A percentile compares a stretch with the other conserved stretches of the same genome.
These are phyloP conservation scores for Myzus persicae DNA, from an alignment of 1,140 invertebrate species.

Conservation along the genomic window DNA sequence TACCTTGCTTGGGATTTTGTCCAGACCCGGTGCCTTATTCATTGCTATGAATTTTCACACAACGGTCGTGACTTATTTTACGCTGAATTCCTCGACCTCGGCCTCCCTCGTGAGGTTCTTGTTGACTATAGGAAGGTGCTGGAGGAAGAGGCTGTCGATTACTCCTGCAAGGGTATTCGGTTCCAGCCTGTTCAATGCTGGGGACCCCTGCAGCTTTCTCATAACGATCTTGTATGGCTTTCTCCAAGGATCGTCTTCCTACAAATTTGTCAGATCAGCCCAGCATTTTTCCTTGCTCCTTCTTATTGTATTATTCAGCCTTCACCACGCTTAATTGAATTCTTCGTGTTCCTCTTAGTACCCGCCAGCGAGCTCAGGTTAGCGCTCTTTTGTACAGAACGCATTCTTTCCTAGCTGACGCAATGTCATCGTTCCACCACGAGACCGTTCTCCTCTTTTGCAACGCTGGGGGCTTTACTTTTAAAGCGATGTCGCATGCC, in stretches of 20 bases:
- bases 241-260: background rate
- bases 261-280: background rate
- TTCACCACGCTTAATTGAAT: background rate
- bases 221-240: background rate
- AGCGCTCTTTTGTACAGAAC: background rate
- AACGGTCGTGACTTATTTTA: background rate
- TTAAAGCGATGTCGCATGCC: background rate
- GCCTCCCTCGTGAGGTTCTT: background rate
- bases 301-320: background rate
- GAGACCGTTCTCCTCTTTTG: background rate
- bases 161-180: background rate
- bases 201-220: background rate
- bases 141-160: background rate
- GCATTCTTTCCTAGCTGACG: background rate
- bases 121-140: background rate
- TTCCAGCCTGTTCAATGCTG: background rate
- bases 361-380: background rate
- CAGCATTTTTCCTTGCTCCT: slow-evolving; percentile 8
- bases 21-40: background rate
- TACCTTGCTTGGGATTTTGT: background rate
- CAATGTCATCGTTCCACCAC: background rate
- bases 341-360: background rate
- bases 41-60: background rate
- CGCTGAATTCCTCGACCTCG: background rate
- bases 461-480: background rate